Conservation (phyloP, 2,797 vertebrate genomes). For the Telmatherina bonti region DNA sequence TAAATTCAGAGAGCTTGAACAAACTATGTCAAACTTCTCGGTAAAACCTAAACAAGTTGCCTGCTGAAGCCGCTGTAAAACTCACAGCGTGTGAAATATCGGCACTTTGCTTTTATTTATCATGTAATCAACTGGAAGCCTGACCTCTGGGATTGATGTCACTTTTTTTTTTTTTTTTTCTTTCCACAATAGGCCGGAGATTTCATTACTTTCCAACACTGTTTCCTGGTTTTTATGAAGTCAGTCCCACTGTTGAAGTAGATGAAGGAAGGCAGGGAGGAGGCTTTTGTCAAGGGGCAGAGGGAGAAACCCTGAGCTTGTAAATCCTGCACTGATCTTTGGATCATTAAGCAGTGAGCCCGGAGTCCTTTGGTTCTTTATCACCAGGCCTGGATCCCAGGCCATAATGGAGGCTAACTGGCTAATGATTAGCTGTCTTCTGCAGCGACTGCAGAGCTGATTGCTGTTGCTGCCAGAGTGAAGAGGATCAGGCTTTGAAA, state of each 20-base stretch:
- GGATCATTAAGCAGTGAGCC: slow-evolving; percentile 80
- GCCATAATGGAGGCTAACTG: slow-evolving; percentile 78
- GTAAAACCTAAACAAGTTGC: slow-evolving; percentile 43
- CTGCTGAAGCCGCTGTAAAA: slow-evolving; percentile 49
- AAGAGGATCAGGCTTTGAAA: slow-evolving; percentile 49
- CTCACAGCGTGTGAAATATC: slow-evolving; percentile 51
- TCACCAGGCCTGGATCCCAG: slow-evolving; percentile 72
- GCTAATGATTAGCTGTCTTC: slow-evolving; percentile 82
- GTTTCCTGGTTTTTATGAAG: slow-evolving; percentile 76
- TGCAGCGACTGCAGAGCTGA: slow-evolving; percentile 55
- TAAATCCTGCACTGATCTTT: slow-evolving; percentile 79
- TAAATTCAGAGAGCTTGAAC: slow-evolving; percentile 25
- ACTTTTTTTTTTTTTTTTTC: slow-evolving; percentile 51
- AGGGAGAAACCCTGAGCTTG: slow-evolving; percentile 60
- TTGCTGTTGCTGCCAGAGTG: slow-evolving; percentile 49
- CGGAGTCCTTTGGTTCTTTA: slow-evolving; percentile 73
- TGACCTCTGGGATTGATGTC: slow-evolving; percentile 50
- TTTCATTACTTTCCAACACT: slow-evolving; percentile 66
- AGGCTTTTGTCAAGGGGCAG: slow-evolving; percentile 67
- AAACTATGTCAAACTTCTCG: slow-evolving; percentile 44
- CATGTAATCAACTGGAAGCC: slow-evolving; percentile 64
- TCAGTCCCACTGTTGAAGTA: slow-evolving; percentile 56
- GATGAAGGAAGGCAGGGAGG: slow-evolving; percentile 64
- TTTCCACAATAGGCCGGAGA: slow-evolving; percentile 34
- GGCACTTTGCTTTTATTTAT: slow-evolving; percentile 67